Percentiles rank a stretch among this genome's conserved stretches.
phyloP scores from a whole-genome alignment of 2,113 vertebrate genomes.

The Tupaia chinensis region DNA sequence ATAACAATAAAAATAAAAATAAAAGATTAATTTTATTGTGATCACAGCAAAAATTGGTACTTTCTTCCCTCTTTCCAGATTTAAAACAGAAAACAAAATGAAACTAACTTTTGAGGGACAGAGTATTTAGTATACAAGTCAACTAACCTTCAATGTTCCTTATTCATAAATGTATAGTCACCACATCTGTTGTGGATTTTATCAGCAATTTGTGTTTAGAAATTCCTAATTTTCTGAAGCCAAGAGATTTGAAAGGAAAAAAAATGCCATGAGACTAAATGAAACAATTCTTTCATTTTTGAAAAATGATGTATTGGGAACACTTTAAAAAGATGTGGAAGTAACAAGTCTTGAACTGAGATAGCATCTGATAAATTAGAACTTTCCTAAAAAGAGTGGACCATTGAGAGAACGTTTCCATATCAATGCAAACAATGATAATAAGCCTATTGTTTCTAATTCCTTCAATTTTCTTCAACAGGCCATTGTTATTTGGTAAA shows the following conservation, averaged over 20 bases:
- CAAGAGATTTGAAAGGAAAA: conserved; percentile 58
- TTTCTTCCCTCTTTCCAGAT: not conserved
- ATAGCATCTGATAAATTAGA: not conserved
- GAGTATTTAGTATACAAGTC: not conserved
- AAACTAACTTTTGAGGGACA: not conserved
- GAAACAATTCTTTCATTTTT: conserved; percentile 40
- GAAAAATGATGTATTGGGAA: conserved; percentile 34
- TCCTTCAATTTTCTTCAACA: not conserved
- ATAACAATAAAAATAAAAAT: not conserved
- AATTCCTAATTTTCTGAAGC: conserved; percentile 59
- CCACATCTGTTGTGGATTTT: conserved; percentile 64
- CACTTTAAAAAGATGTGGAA: conserved; percentile 46
- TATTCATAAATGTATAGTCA: conserved; percentile 54
- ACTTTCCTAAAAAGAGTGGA: not conserved
- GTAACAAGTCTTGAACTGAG: conserved; percentile 12
- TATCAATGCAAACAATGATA: not conserved
- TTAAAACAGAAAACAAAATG: conserved; percentile 24
- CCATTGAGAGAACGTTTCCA: not conserved
- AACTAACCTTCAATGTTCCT: not conserved
- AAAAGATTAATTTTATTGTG: conserved; percentile 25
- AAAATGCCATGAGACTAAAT: conserved; percentile 38
- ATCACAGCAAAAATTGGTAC: not conserved
- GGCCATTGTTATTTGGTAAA: not conserved
- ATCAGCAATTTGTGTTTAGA: conserved; percentile 55
- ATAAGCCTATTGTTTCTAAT: not conserved